Evolutionary conservation across 2,113 vertebrate species (phyloP).

Genomic region (Bagarius yarrelli): DNA sequence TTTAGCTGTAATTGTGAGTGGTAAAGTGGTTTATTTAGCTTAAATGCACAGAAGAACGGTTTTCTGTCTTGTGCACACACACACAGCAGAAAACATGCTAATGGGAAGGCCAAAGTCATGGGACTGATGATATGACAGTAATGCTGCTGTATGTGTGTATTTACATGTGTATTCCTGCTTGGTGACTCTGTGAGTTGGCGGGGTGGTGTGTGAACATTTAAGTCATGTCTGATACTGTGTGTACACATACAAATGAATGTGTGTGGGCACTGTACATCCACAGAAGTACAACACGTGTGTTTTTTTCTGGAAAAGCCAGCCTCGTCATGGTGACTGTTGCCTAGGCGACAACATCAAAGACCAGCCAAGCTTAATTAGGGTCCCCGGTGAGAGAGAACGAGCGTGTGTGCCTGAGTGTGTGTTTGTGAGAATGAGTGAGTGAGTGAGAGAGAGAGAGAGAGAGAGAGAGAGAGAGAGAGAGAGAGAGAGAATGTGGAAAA

Average conservation of each 20-base stretch:
- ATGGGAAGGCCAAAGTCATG: conserved; percentile 57
- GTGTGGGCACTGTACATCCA: conserved; percentile 38
- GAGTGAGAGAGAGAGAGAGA: conserved; percentile 23
- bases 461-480: background rate
- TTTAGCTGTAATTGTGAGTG: conserved; percentile 63
- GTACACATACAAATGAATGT: conserved; percentile 1
- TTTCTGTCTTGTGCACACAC: conserved; percentile 22
- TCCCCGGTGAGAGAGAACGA: conserved; percentile 65
- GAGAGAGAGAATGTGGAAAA: background rate
- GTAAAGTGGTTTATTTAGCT: conserved; percentile 56
- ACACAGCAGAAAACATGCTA: conserved; percentile 28
- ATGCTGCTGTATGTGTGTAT: background rate
- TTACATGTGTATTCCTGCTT: conserved; percentile 44
- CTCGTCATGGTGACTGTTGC: conserved; percentile 83
- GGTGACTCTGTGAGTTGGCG: background rate
- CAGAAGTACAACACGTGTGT: conserved; percentile 45
- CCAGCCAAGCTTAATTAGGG: conserved; percentile 82
- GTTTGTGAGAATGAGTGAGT: conserved; percentile 21
- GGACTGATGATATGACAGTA: conserved; percentile 55
- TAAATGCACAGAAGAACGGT: conserved; percentile 41
- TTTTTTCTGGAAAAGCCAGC: conserved; percentile 66
- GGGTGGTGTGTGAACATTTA: background rate
- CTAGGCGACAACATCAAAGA: conserved; percentile 82
- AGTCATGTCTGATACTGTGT: background rate
- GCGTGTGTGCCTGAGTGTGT: conserved; percentile 13